Conservation (phyloP, 2,888 invertebrate species). For the Morpho deidamia region DNA sequence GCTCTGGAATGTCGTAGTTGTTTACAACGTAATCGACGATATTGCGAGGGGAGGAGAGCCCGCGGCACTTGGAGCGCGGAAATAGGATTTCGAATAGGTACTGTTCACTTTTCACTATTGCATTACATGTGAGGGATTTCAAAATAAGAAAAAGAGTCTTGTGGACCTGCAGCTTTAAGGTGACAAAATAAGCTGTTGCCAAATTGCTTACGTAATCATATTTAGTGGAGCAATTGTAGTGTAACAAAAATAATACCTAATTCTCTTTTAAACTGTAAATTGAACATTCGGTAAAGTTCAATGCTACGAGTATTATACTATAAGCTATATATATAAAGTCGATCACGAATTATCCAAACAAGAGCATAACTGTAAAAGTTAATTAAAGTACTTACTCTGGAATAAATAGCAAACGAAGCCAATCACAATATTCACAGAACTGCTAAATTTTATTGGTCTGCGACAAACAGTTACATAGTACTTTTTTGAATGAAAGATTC, state of each 20-base stretch:
- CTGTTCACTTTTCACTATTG: constrained; percentile 31
- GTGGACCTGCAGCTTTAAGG: no score
- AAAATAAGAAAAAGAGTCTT: no score
- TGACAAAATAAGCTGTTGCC: no score
- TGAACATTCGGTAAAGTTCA: no score
- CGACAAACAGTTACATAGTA: background rate
- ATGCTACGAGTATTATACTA: no score
- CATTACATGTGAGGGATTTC: background rate
- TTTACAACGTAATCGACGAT: constrained; percentile 62
- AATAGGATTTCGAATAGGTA: constrained; percentile 44
- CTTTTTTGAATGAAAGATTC: background rate
- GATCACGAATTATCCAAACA: background rate
- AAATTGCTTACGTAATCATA: no score
- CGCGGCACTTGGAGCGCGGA: constrained; percentile 17
- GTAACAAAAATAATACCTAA: no score
- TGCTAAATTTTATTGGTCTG: background rate
- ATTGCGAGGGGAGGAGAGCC: constrained; percentile 32
- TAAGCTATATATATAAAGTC: no score
- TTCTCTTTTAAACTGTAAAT: no score
- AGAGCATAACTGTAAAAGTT: background rate
- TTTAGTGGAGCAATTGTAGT: no score
- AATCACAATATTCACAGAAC: background rate
- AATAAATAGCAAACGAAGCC: background rate
- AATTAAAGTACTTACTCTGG: background rate
- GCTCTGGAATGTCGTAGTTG: constrained; percentile 55